Conservation (phyloP, 2,888 invertebrate species). For the Chelonus formosanus region DNA sequence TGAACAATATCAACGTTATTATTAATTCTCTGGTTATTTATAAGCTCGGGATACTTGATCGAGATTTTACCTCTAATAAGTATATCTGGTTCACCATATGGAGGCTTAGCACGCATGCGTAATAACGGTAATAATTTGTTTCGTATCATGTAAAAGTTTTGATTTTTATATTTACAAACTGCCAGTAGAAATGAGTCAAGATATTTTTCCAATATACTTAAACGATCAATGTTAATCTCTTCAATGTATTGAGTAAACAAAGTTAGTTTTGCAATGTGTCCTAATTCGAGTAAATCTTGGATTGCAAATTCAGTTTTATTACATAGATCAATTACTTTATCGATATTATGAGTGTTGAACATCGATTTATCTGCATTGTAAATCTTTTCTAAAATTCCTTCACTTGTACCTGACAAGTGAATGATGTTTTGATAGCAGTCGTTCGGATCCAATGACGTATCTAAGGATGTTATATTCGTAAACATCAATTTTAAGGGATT, state of each 20-base stretch:
- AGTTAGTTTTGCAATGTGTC: neutral
- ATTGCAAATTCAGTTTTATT: conserved; percentile 2
- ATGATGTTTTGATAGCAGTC: no score
- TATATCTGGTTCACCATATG: neutral
- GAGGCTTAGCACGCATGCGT: neutral
- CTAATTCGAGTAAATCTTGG: conserved; percentile 3
- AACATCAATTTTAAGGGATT: no score
- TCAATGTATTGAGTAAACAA: conserved; percentile 7
- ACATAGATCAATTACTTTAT: neutral
- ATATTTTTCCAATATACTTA: conserved; percentile 10
- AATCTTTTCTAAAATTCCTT: conserved; percentile 1
- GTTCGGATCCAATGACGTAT: no score
- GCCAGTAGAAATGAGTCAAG: neutral
- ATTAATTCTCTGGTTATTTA: conserved; percentile 5
- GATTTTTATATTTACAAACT: conserved; percentile 7
- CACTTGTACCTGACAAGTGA: neutral
- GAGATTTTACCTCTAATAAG: neutral
- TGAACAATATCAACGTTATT: conserved; percentile 8
- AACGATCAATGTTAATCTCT: conserved; percentile 5
- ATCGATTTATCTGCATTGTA: neutral
- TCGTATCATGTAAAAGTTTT: conserved; percentile 5
- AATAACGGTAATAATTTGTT: conserved; percentile 7
- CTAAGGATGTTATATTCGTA: no score
- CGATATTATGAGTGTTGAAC: neutral
- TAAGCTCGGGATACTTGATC: conserved; percentile 2